Evolutionary conservation across 1,140 invertebrate genomes (phyloP).

Genomic region (Andrena cerasifolii): DNA sequence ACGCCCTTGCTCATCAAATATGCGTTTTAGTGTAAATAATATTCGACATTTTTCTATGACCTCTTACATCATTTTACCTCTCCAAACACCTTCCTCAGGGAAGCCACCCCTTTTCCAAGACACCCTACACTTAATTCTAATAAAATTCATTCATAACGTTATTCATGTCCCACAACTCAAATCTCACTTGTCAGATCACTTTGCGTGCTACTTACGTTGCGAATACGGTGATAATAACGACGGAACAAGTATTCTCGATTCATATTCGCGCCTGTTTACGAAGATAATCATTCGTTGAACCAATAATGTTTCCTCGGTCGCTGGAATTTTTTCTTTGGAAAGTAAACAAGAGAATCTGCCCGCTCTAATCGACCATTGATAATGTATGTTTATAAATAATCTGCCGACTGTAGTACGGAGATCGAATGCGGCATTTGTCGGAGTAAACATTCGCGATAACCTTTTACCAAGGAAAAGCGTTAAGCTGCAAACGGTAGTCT

Average conservation of each 20-base stretch:
- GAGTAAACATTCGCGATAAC: conserved; percentile 28
- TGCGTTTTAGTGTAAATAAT: too few relatives aligned
- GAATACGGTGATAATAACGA: neutral
- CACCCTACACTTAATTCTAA: too few relatives aligned
- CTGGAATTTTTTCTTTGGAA: neutral
- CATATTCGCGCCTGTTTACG: neutral
- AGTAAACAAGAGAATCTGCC: conserved; percentile 13
- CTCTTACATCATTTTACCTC: too few relatives aligned
- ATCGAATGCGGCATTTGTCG: neutral
- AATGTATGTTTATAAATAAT: conserved; percentile 61
- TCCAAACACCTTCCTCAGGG: too few relatives aligned
- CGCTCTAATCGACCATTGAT: conserved; percentile 49
- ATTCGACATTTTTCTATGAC: too few relatives aligned
- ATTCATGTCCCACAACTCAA: too few relatives aligned
- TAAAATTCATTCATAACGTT: too few relatives aligned
- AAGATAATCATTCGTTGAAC: conserved; percentile 28
- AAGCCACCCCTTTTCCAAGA: too few relatives aligned
- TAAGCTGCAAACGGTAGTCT: conserved; percentile 12
- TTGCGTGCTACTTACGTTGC: neutral
- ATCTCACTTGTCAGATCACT: neutral
- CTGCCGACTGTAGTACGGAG: neutral
- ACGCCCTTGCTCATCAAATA: too few relatives aligned
- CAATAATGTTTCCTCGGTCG: neutral
- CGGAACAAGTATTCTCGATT: neutral
- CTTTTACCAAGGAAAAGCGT: conserved; percentile 31